A percentile compares a stretch with the other conserved stretches of the same genome.
Conservation (phyloP, 2,888 invertebrate species). For the Eulithis prunata region DNA sequence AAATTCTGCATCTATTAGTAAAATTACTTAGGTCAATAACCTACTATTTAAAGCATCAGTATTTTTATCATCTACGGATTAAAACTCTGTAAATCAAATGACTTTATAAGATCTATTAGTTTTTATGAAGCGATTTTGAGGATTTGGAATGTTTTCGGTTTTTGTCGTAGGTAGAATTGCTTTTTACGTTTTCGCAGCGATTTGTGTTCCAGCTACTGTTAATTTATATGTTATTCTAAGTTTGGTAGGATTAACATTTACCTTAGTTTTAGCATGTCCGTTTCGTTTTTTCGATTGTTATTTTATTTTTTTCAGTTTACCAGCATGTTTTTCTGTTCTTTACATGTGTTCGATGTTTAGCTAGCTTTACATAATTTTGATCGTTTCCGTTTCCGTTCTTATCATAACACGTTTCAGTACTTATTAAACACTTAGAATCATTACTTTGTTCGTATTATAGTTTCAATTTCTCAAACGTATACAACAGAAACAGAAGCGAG, state of each 20-base stretch:
- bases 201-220: slow-evolving; percentile 35
- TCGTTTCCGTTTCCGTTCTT: slow-evolving; percentile 20
- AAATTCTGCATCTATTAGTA: neutral
- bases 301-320: slow-evolving; percentile 32
- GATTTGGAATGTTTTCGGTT: slow-evolving; percentile 30
- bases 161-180: slow-evolving; percentile 48
- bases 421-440: neutral
- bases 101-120: neutral
- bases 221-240: slow-evolving; percentile 35
- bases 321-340: slow-evolving; percentile 43
- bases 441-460: neutral
- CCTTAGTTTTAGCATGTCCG: slow-evolving; percentile 40
- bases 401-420: neutral
- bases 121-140: neutral
- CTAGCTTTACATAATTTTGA: slow-evolving; percentile 39
- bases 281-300: slow-evolving; percentile 31
- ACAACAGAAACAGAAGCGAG: slow-evolving; percentile 43
- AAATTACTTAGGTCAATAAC: neutral
- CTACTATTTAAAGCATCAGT: neutral
- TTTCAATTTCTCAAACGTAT: slow-evolving; percentile 4
- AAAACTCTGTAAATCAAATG: neutral
- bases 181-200: slow-evolving; percentile 42
- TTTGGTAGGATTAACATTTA: slow-evolving; percentile 38
- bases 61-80: neutral
- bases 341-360: slow-evolving; percentile 50